Evolutionary conservation across 2,797 vertebrate genomes (phyloP).

Genomic region (Prionace glauca): DNA sequence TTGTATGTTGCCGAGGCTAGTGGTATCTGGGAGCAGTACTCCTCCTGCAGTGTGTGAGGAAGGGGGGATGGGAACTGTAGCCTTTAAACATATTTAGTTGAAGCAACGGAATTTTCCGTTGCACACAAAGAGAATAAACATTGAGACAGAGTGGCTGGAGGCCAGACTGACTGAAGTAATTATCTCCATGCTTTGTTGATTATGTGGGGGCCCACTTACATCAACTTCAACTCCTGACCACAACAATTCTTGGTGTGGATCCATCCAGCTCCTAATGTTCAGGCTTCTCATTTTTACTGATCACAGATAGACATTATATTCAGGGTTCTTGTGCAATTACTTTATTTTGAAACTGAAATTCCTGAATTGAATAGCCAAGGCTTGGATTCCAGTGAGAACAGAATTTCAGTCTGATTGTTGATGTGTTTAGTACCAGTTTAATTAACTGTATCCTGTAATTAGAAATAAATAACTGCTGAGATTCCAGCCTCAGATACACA

Average conservation of each 20-base stretch:
- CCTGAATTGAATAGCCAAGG: background rate
- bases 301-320: background rate
- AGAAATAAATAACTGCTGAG: background rate
- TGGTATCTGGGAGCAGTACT: background rate
- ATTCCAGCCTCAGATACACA: background rate
- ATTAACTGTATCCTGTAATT: background rate
- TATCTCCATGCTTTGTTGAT: background rate
- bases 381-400: background rate
- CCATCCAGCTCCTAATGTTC: background rate
- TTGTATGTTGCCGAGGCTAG: background rate
- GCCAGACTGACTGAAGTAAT: background rate
- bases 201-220: background rate
- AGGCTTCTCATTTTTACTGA: background rate
- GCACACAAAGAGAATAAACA: background rate
- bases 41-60: background rate
- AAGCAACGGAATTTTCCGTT: background rate
- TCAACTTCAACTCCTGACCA: background rate
- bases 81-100: background rate
- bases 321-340: background rate
- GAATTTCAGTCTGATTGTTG: background rate
- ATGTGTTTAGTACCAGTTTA: background rate
- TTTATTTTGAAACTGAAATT: background rate
- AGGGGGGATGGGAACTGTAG: background rate
- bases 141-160: background rate
- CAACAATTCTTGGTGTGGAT: background rate